Evolutionary conservation across 1,140 invertebrate genomes (phyloP), one percentile per base, ranked within the genome.

Genomic region (Caenorhabditis briggsae): DNA sequence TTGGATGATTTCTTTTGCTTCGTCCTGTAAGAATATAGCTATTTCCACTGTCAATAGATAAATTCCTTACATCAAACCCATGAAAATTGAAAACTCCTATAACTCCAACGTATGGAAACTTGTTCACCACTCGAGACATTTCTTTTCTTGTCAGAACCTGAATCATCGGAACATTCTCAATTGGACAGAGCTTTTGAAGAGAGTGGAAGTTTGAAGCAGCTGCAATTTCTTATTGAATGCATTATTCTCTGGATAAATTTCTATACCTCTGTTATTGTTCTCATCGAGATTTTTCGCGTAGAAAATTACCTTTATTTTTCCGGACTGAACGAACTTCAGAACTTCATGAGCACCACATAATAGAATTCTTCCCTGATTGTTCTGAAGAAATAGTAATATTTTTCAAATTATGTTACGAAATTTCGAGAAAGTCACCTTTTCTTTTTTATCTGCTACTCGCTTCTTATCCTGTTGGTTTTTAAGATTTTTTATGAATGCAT

Each of bases 191-290:
- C 18, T 50, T 78, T 78, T 78, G 70, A 16, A 78, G 70, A 5
- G 43, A 50, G 41, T 78, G 46, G 23, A 78, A 50, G 33, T 78
- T 78, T 9, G 70, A 78, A 23, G 70, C 70, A 78, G 70, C 70
- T 78, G 70, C 50, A 78, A 33, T 18, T 11, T 50, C 5, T 9
- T 41, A 16, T 46, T 12, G 8, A 23, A 50, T 48, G 23, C 14
- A 12, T 70, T 70, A 46, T 5, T 53, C 6, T 6, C 2, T n/a
- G 11, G 1, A 12, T 2, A 11, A 0, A 18, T 9, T 23, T 9
- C 12, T 8, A 0, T 7, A 78, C 70, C 70, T 78, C 70, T 78
- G 8, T 20, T 3, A 50, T 78, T 78, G 23, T 78, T 78, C 9
- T 78, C 70, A 53, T 78, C 46, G 1, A 78, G 20, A 25, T 78